Conservation (phyloP, 2,797 vertebrate species). For the Sylvia borin region DNA sequence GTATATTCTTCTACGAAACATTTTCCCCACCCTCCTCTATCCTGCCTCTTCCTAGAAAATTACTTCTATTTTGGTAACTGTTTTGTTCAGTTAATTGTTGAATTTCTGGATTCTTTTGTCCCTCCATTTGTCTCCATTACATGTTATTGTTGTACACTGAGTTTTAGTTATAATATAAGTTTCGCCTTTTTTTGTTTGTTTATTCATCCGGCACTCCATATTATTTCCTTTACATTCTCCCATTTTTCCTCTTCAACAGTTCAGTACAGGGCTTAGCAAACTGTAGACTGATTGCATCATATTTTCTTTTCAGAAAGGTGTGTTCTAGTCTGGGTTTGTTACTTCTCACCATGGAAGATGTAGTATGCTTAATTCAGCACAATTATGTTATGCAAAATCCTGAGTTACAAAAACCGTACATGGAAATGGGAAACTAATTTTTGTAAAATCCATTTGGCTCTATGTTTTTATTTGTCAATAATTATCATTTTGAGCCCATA, state of each 20-base stretch:
- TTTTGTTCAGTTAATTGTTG: constrained; percentile 30
- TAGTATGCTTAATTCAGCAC: background rate
- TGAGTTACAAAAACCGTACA: background rate
- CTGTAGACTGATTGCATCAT: background rate
- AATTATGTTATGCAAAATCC: background rate
- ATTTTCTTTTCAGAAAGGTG: background rate
- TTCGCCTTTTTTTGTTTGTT: background rate
- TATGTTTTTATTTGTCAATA: background rate
- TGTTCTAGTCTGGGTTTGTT: background rate
- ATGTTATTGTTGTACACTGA: background rate
- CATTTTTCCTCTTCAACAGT: background rate
- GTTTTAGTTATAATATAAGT: background rate
- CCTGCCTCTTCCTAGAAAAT: constrained; percentile 32
- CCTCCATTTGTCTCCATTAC: background rate
- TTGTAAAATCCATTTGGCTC: background rate
- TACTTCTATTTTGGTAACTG: constrained; percentile 24
- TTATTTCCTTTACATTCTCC: background rate
- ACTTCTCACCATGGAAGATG: background rate
- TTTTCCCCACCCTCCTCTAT: background rate
- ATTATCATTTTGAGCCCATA: background rate
- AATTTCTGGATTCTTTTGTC: constrained; percentile 12
- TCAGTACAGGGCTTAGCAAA: background rate
- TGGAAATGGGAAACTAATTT: background rate
- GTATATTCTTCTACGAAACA: constrained; percentile 71
- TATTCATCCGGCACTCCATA: background rate